phyloP scores from a whole-genome alignment of 2,113 vertebrate genomes.

The Mobula hypostoma region DNA sequence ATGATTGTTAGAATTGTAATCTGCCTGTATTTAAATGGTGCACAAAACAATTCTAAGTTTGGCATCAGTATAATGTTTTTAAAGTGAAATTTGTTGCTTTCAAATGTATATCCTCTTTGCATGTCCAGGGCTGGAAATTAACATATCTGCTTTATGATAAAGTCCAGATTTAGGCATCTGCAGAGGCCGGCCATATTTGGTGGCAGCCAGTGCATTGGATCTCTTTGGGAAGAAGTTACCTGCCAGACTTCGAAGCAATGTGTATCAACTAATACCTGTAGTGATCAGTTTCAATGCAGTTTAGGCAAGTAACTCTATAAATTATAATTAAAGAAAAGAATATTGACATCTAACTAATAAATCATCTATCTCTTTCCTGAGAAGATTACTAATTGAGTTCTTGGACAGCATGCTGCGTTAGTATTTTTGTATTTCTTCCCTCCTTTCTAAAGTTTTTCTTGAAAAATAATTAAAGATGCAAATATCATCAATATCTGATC shows the following conservation, averaged over 20 bases:
- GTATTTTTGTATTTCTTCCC: neutral
- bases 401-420: neutral
- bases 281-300: slow-evolving; percentile 43
- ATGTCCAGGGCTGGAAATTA: neutral
- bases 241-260: slow-evolving; percentile 57
- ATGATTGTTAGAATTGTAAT: neutral
- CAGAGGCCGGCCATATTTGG: slow-evolving; percentile 59
- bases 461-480: neutral
- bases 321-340: neutral
- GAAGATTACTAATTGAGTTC: neutral
- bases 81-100: neutral
- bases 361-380: neutral
- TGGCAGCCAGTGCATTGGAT: slow-evolving; percentile 57
- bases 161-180: slow-evolving; percentile 69
- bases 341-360: neutral
- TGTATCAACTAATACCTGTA: slow-evolving; percentile 56
- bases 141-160: slow-evolving; percentile 21
- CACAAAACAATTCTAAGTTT: neutral
- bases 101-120: no score
- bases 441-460: neutral
- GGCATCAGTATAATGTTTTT: neutral
- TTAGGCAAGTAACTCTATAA: slow-evolving; percentile 19
- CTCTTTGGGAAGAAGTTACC: slow-evolving; percentile 61
- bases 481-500: neutral
- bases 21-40: neutral